Percentiles rank a stretch among this genome's conserved stretches.
These are phyloP conservation scores for Harpalus rufipes DNA, from an alignment of 2,888 invertebrate species.

Conservation along the genomic window DNA sequence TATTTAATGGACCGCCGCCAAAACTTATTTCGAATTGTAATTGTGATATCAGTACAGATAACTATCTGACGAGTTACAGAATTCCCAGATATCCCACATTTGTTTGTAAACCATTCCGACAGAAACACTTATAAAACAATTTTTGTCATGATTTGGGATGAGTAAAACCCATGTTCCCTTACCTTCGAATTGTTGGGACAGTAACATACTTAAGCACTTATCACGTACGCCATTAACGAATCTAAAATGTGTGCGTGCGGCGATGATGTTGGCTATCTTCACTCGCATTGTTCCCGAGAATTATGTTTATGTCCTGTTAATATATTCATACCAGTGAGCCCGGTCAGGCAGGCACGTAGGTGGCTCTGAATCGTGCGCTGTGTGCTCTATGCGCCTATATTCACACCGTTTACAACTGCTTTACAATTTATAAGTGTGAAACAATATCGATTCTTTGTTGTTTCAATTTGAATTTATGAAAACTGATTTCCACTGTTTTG, in stretches of 20 bases:
- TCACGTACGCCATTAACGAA: conserved; percentile 58
- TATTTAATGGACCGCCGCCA: too few relatives aligned
- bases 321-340: conserved; percentile 75
- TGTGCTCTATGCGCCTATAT: conserved; percentile 55
- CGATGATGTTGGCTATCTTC: conserved; percentile 69
- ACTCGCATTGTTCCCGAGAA: conserved; percentile 72
- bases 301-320: conserved; percentile 75
- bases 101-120: background rate
- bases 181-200: conserved; percentile 16
- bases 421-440: conserved; percentile 66
- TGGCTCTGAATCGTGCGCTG: conserved; percentile 71
- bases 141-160: background rate
- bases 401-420: conserved; percentile 61
- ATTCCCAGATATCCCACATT: too few relatives aligned
- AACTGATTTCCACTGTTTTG: conserved; percentile 58
- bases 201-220: conserved; percentile 58
- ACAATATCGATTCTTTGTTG: conserved; percentile 62
- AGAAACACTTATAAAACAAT: background rate
- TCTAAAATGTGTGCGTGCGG: conserved; percentile 53
- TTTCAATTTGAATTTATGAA: conserved; percentile 66
- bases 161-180: background rate
- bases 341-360: conserved; percentile 72
- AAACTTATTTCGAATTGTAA: too few relatives aligned
- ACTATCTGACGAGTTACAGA: too few relatives aligned
- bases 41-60: too few relatives aligned